Evolutionary conservation across 1,140 invertebrate species (phyloP), one percentile per base, ranked within the genome.

Genomic region (Pachypeltis micranthus): DNA sequence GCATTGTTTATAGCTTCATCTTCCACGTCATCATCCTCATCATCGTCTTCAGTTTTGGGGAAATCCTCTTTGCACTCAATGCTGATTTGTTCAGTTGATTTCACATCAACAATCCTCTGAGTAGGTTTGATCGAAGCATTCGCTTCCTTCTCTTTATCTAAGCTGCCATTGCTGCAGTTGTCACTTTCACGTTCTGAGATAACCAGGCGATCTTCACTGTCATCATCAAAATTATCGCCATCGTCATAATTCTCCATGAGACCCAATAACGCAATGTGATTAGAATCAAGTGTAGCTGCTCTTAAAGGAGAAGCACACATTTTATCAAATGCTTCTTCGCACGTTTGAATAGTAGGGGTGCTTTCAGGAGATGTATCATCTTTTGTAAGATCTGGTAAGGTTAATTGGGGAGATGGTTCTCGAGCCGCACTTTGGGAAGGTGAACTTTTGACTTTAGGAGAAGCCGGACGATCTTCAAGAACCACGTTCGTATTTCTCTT

Each of bases 181-280:
- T 62, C 51, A 28, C 63, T 57, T 10, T 81, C 80, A 31, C 78
- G 77, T 64, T 81, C 79, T 1, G 78, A 62, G 12, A 59, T 62
- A n/a, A 59, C 23, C 7, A 59, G 25, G 10, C 54, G 27, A 25
- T 62, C 62, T 62, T 62, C 23, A 31, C 59, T 65, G 26, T 59
- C 61, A 28, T 82, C 80, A 31, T 74, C 56, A 25, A 63, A 58
- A 60, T 59, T 51, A 25, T 66, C 65, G 21, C 58, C 54, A 23
- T 44, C 59, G 16, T 65, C 56, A 44, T 44, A 31, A 21, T 62
- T 31, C 19, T 23, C 31, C 12, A 60, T 19, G 16, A 34, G 27
- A 44, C 63, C 54, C 2, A 57, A 31, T 56, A 26, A 54, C 7
- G 14, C 14, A n/a, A 54, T 24, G 16, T 57, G 39, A 28, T 27